These are phyloP conservation scores for Gerris lacustris DNA, from an alignment of 2,888 invertebrate species.

Conservation along the genomic window DNA sequence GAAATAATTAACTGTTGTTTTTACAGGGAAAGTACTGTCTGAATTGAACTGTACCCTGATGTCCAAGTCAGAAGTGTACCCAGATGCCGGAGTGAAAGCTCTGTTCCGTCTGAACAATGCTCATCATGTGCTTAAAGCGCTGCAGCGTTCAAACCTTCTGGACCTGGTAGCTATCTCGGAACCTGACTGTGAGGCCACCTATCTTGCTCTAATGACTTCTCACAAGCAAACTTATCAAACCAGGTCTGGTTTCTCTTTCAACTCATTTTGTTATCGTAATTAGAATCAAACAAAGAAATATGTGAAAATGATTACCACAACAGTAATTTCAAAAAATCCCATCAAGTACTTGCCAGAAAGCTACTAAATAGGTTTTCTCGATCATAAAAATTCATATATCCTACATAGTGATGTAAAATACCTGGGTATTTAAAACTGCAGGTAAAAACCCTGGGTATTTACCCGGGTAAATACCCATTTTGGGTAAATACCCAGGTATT, in stretches of 20 bases:
- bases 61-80: slow-evolving; percentile 84
- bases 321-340: not conserved
- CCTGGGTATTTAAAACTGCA: too few species aligned
- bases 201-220: slow-evolving; percentile 73
- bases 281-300: not conserved
- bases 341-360: too few species aligned
- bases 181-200: slow-evolving; percentile 72
- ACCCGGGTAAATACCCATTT: too few species aligned
- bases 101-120: slow-evolving; percentile 90
- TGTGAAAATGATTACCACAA: not conserved
- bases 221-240: slow-evolving; percentile 61
- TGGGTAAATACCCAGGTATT: too few species aligned
- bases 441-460: too few species aligned
- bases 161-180: slow-evolving; percentile 70
- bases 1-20: not conserved
- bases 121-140: slow-evolving; percentile 83
- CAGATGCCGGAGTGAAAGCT: slow-evolving; percentile 70
- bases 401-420: too few species aligned
- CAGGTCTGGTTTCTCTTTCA: slow-evolving; percentile 38
- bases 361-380: too few species aligned
- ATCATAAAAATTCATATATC: too few species aligned
- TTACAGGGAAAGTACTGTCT: slow-evolving; percentile 69
- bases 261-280: not conserved
- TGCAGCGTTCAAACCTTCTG: slow-evolving; percentile 71
- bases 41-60: slow-evolving; percentile 79